These are phyloP conservation scores for Climacteris rufus DNA, from an alignment of 2,113 vertebrate species.

Conservation along the genomic window DNA sequence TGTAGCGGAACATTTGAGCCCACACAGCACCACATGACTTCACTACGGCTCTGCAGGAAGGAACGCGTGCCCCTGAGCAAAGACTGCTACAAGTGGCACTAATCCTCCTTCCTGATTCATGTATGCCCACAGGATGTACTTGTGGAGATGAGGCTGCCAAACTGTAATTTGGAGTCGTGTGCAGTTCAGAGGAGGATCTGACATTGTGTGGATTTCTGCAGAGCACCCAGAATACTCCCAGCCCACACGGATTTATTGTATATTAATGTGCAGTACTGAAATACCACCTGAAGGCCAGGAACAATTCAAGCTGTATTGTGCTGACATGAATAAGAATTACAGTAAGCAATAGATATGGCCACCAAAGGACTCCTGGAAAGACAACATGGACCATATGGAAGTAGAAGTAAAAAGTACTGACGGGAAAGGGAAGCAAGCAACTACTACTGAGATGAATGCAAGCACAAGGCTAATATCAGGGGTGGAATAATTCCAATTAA, in stretches of 20 bases:
- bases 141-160: background rate
- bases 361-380: background rate
- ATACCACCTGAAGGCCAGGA: background rate
- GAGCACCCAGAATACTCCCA: background rate
- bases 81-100: background rate
- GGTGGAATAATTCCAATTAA: background rate
- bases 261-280: background rate
- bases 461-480: background rate
- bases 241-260: background rate
- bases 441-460: background rate
- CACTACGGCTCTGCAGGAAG: background rate
- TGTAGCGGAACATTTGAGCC: background rate
- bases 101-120: background rate
- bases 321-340: background rate
- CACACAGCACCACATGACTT: background rate
- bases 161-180: background rate
- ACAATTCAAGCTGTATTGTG: background rate
- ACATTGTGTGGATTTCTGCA: background rate
- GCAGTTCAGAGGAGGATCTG: background rate
- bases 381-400: rapidly evolving
- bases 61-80: background rate
- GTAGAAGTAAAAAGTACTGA: background rate
- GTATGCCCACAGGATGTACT: background rate
- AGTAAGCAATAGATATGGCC: background rate
- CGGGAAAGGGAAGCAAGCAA: background rate